Evolutionary conservation across 2,888 invertebrate species (phyloP), one percentile per base, ranked within the genome.

Genomic region (Baccha elongata): DNA sequence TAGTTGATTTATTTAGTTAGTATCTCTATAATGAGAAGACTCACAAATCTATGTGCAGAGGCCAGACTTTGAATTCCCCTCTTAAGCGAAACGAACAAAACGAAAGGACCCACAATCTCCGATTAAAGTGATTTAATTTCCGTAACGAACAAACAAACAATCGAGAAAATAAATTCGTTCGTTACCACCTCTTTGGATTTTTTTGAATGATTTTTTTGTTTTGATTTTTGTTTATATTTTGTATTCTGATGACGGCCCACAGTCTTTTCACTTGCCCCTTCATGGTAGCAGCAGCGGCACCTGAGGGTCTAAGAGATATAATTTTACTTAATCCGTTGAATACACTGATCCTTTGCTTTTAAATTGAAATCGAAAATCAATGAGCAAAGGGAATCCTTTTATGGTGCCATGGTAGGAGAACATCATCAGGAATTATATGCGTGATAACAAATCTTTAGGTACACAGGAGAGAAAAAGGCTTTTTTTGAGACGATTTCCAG

Each of bases 141-240:
- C 72, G 79, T 62, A 79, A 79, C 79, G 53, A 79, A 67, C 37
- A 79, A 79, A 79, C 79, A 79, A 79, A 79, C 73, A 79, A 60
- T 65, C 42, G 73, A 65, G 50, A 53, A 67, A 79, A 79, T 79
- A 67, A 72, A 79, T 79, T 72, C 65, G 23, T 79, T 79, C 62
- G 73, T 73, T 79, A 67, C 78, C 78, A 72, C 78, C 78, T 78
- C 78, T 15, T 60, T 26, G 26, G 50, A 23, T 44, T 37, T 50
- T 23, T 53, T 52, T 48, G 13, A 2, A 23, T 19, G 11, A 50
- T 23, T 50, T 10, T 32, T 13, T 60, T 17, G 1, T 44, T 40
- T n/a, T 40, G 23, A 10, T 69, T 53, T 6, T 32, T 35, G 3
- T 58, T 40, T 37, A 21, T 55, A 23, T 55, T 15, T 19, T 40